These are phyloP conservation scores for Bembecia ichneumoniformis DNA, from an alignment of 2,888 invertebrate species.

Conservation along the genomic window DNA sequence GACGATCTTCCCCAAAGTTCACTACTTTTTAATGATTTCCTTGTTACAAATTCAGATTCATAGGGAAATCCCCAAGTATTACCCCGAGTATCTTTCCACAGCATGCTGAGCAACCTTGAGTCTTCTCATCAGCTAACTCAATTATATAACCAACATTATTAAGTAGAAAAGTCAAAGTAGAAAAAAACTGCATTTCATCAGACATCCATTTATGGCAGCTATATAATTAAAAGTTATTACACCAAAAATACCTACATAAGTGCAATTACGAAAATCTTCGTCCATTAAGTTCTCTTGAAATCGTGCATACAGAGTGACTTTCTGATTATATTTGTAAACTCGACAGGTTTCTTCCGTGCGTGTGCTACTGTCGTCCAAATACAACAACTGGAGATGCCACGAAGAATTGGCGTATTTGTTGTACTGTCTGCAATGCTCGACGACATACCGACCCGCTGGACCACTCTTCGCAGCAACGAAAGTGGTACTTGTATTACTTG, in stretches of 20 bases:
- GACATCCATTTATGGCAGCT: too few relatives aligned
- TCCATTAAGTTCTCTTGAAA: neutral
- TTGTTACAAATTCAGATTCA: too few relatives aligned
- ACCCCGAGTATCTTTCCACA: too few relatives aligned
- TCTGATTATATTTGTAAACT: neutral
- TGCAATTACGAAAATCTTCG: neutral
- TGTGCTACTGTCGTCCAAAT: neutral
- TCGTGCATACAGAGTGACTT: neutral
- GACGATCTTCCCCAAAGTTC: too few relatives aligned
- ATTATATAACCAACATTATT: too few relatives aligned
- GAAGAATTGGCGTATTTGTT: neutral
- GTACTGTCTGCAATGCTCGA: conserved; percentile 6
- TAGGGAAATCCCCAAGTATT: too few relatives aligned
- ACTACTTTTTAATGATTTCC: too few relatives aligned
- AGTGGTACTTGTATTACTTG: conserved; percentile 1
- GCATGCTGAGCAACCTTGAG: too few relatives aligned
- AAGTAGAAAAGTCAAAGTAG: too few relatives aligned
- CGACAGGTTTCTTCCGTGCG: neutral
- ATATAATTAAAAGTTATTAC: too few relatives aligned
- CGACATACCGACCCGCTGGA: conserved; percentile 5
- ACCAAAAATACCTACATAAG: neutral
- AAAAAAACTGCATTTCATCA: too few relatives aligned
- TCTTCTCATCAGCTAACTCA: too few relatives aligned
- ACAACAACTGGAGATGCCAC: conserved; percentile 3
- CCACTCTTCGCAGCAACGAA: conserved; percentile 1